phyloP scores from a whole-genome alignment of 2,797 vertebrate species.

The Pteropus rufus region DNA sequence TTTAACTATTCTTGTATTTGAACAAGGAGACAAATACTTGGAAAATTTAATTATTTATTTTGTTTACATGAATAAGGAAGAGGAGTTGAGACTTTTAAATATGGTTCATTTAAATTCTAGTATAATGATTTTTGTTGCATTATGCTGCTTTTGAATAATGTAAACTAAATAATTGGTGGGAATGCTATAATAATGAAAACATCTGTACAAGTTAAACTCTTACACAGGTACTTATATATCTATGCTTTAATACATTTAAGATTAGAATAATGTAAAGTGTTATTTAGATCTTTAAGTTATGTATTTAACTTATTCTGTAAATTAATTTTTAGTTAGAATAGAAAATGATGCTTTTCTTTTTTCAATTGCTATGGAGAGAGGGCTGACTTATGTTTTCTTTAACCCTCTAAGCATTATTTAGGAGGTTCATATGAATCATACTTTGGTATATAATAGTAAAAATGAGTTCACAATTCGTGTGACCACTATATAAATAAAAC shows the following conservation, averaged over 20 bases:
- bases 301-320: not conserved
- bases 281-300: not conserved
- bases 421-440: not conserved
- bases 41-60: not conserved
- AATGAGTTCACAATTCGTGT: not conserved
- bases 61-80: not conserved
- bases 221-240: not conserved
- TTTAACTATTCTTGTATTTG: not conserved
- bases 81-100: not conserved
- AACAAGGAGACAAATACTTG: not conserved
- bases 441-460: not conserved
- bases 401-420: not conserved
- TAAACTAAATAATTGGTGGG: not conserved
- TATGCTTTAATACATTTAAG: not conserved
- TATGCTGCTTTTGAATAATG: not conserved
- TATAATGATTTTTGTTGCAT: not conserved
- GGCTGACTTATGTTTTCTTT: not conserved
- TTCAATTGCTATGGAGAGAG: not conserved
- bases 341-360: not conserved
- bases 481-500: not conserved
- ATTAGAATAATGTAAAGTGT: not conserved
- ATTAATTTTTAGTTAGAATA: conserved; percentile 13
- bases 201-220: not conserved
- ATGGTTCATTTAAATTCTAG: not conserved
- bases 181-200: not conserved